These are phyloP conservation scores for Chelmon rostratus DNA, from an alignment of 2,797 vertebrate genomes.

Conservation along the genomic window DNA sequence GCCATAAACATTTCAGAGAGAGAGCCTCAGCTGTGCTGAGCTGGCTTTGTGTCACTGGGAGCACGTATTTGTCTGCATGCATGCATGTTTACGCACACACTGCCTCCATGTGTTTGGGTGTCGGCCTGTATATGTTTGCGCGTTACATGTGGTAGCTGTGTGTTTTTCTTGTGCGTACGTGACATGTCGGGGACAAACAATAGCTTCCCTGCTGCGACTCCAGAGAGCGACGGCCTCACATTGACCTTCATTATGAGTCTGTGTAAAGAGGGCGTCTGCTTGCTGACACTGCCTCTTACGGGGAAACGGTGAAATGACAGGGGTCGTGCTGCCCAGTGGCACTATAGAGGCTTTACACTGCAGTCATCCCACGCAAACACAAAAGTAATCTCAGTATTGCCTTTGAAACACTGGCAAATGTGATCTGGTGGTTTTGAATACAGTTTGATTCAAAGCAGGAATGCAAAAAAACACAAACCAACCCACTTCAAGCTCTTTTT, in stretches of 20 bases:
- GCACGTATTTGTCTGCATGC: constrained; percentile 17
- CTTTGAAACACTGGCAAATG: neutral
- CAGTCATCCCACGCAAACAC: neutral
- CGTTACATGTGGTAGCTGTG: neutral
- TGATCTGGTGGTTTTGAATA: neutral
- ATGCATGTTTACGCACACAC: neutral
- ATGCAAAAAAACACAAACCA: neutral
- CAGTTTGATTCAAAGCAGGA: constrained; percentile 8
- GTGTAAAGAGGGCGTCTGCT: constrained; percentile 28
- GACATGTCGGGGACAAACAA: constrained; percentile 38
- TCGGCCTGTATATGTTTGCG: neutral
- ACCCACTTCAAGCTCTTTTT: neutral
- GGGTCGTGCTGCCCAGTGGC: neutral
- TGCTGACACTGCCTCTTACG: constrained; percentile 46
- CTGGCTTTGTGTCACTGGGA: constrained; percentile 48
- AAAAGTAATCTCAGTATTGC: neutral
- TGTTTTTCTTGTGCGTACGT: neutral
- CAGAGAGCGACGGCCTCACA: constrained; percentile 29
- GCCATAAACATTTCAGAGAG: constrained; percentile 57
- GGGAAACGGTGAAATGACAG: constrained; percentile 45
- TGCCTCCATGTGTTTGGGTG: neutral
- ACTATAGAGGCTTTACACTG: neutral
- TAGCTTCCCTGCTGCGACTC: constrained; percentile 27
- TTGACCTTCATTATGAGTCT: constrained; percentile 59
- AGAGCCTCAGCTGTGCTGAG: constrained; percentile 67